Base-by-base conservation (phyloP, 1,140 invertebrate genomes). In the Bombus terrestris region DNA sequence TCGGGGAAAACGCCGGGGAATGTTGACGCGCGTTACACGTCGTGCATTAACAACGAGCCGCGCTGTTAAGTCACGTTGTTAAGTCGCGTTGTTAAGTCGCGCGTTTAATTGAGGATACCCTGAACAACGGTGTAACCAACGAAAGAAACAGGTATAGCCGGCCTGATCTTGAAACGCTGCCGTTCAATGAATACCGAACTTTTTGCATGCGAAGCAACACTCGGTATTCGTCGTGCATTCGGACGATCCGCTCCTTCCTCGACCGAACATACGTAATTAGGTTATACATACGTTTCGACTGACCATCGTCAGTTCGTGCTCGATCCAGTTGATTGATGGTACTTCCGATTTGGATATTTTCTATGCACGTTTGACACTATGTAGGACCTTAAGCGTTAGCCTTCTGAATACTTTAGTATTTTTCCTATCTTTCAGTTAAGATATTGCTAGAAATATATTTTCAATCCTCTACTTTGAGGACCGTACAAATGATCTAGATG, bases 61-160 rank as follows among this genome's bases (percentile, higher is more conserved):
- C 18, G 41, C 32, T 37, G 32, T 62, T 68, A 53, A 53, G 5
- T 22, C 47, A 2, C 18, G 18, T 53, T 53, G 47, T 53, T 53
- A 22, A 86, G 32, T 22, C 22, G 37, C 9, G 32, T 41, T 47
- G 32, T 62, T 68, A 37, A 68, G 62, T 25, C n/a, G 47, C 15
- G 32, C 43, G 79, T 80, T 87, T 83, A 79, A 88, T 88, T 80
- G 85, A 80, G 81, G 62, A 75, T 83, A 77, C 74, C n/a, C 57
- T 53, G 41, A 47, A 72, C 87, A 88, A 89, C 81, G 87, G 87
- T 85, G 88, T 57, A 85, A 62, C 47, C 37, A 47, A 73, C 39
- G 71, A 82, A 75, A 82, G 71, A 76, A 82, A 82, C 59, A 66
- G 75, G 59, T 43, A 41, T 75, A 47, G 69, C 28, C 32, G 25